A percentile compares a stretch with the other conserved stretches of the same genome.
These are phyloP conservation scores for Leptoclinus maculatus DNA, from an alignment of 2,797 vertebrate species.

Conservation along the genomic window DNA sequence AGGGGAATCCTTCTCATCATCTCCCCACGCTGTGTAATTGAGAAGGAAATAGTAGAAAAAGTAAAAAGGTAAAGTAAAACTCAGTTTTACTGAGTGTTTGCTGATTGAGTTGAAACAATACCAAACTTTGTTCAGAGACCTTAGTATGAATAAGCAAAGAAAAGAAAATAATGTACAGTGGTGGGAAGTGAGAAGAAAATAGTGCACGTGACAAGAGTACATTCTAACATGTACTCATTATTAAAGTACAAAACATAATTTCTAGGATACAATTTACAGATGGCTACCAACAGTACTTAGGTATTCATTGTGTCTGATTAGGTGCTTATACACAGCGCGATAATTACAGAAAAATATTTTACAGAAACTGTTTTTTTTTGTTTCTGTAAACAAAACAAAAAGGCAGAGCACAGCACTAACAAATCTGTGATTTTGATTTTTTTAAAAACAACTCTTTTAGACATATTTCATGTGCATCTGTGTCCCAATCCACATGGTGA, in stretches of 20 bases:
- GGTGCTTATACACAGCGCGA: background rate
- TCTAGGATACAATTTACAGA: background rate
- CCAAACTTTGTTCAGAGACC: background rate
- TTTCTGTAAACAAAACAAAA: background rate
- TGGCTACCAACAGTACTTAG: background rate
- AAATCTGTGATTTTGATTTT: background rate
- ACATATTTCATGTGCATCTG: background rate
- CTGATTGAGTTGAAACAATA: background rate
- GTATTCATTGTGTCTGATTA: slow-evolving; percentile 1
- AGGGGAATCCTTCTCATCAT: background rate
- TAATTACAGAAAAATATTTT: slow-evolving; percentile 1
- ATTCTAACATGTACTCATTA: background rate
- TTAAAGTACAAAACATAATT: background rate
- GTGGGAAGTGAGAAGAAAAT: slow-evolving; percentile 1
- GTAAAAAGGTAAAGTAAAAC: background rate
- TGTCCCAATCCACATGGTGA: background rate
- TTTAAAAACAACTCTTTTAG: background rate
- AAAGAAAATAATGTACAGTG: background rate
- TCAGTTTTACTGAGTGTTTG: too few relatives aligned
- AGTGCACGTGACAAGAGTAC: background rate
- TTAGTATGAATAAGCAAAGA: background rate
- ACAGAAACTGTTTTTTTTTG: too few relatives aligned
- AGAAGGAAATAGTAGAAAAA: background rate
- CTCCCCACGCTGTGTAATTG: background rate
- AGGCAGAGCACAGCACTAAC: background rate